Conservation (phyloP, 2,113 vertebrate species). For the Indri indri region DNA sequence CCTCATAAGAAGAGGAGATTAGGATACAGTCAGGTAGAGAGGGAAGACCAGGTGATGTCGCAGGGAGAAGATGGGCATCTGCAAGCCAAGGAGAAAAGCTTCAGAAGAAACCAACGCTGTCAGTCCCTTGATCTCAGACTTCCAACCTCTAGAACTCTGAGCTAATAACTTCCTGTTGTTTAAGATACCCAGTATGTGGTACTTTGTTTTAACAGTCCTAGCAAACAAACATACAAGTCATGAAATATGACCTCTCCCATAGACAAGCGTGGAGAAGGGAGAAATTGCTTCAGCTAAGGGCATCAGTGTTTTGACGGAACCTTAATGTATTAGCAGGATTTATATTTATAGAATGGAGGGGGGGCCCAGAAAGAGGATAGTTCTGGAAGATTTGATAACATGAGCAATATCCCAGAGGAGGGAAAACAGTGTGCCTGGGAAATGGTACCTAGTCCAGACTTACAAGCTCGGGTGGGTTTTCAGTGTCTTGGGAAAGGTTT, state of each 20-base stretch:
- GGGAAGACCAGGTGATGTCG: background rate
- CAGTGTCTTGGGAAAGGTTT: background rate
- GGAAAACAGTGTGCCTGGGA: background rate
- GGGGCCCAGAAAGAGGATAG: background rate
- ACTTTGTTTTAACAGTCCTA: background rate
- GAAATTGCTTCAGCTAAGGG: background rate
- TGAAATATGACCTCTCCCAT: background rate
- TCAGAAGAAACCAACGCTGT: background rate
- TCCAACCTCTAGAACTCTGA: background rate
- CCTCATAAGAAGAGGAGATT: background rate
- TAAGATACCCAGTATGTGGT: background rate
- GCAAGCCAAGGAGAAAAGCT: background rate
- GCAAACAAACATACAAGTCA: background rate
- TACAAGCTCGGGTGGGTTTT: background rate
- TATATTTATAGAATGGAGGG: background rate
- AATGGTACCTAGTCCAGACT: background rate
- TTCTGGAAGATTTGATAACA: background rate
- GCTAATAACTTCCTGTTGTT: background rate
- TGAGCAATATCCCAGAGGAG: background rate
- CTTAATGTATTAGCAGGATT: background rate
- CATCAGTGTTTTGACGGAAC: background rate
- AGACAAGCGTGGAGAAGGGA: background rate
- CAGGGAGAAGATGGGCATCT: background rate
- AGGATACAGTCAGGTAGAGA: background rate
- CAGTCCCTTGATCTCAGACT: background rate